Conservation (phyloP, 2,113 vertebrate genomes). For the Carettochelys insculpta region DNA sequence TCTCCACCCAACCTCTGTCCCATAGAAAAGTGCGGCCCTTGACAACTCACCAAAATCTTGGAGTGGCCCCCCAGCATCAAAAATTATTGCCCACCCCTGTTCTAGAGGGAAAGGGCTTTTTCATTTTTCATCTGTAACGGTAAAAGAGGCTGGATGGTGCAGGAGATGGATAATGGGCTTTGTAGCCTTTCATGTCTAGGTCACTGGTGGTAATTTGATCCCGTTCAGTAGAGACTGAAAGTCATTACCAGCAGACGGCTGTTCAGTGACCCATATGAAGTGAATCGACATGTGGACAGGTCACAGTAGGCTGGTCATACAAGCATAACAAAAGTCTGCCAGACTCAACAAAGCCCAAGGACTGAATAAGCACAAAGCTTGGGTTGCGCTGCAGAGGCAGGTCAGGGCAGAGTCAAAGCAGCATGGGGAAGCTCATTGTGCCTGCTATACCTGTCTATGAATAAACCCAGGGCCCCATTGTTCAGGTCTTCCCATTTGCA, state of each 20-base stretch:
- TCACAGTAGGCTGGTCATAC: not conserved
- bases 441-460: rapidly evolving
- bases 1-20: too few species aligned
- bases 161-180: not conserved
- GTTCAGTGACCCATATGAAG: not conserved
- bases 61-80: too few species aligned
- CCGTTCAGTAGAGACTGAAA: not conserved
- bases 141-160: not conserved
- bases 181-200: not conserved
- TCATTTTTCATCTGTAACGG: not conserved
- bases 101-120: not conserved
- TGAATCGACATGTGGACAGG: not conserved
- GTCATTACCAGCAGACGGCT: not conserved
- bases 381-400: rapidly evolving
- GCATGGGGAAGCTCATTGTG: rapidly evolving
- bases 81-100: too few species aligned
- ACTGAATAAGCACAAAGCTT: not conserved
- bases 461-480: rapidly evolving
- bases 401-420: not conserved
- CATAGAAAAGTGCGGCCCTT: too few species aligned
- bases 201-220: not conserved
- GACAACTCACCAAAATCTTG: too few species aligned
- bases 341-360: not conserved
- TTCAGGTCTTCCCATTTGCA: not conserved
- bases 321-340: not conserved